Evolutionary conservation across 2,113 vertebrate genomes (phyloP).

Genomic region (Andinoacara biseriatus): DNA sequence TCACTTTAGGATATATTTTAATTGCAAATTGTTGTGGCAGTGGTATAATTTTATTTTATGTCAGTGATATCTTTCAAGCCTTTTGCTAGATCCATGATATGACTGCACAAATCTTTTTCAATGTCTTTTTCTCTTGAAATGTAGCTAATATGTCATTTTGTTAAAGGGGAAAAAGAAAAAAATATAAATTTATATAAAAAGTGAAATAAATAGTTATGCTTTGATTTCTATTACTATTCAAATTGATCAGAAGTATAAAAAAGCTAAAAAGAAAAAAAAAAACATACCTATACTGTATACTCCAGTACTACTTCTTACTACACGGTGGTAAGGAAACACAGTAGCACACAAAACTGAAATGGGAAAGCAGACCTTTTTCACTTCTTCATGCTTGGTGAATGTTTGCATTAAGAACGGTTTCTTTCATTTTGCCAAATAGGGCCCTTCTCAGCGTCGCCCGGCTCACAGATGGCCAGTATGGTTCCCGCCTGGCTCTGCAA

Average conservation of each 20-base stretch:
- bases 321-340: background rate
- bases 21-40: background rate
- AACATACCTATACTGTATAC: background rate
- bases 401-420: slow-evolving; percentile 61
- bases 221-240: background rate
- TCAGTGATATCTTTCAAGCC: slow-evolving; percentile 12
- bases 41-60: background rate
- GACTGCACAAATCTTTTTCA: slow-evolving; percentile 17
- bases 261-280: too few species aligned
- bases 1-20: background rate
- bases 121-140: slow-evolving; percentile 28
- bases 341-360: slow-evolving; percentile 18
- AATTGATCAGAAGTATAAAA: background rate
- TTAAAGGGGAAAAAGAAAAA: background rate
- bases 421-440: slow-evolving; percentile 67
- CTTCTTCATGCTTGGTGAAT: slow-evolving; percentile 23
- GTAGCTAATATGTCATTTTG: slow-evolving; percentile 23
- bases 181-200: background rate
- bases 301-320: background rate
- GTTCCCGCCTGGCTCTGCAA: slow-evolving; percentile 53
- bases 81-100: slow-evolving; percentile 25
- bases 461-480: slow-evolving; percentile 59
- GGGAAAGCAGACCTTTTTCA: slow-evolving; percentile 33
- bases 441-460: slow-evolving; percentile 40
- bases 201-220: background rate